These are phyloP conservation scores for Paraplagusia blochii DNA, from an alignment of 2,113 vertebrate species.

Conservation along the genomic window DNA sequence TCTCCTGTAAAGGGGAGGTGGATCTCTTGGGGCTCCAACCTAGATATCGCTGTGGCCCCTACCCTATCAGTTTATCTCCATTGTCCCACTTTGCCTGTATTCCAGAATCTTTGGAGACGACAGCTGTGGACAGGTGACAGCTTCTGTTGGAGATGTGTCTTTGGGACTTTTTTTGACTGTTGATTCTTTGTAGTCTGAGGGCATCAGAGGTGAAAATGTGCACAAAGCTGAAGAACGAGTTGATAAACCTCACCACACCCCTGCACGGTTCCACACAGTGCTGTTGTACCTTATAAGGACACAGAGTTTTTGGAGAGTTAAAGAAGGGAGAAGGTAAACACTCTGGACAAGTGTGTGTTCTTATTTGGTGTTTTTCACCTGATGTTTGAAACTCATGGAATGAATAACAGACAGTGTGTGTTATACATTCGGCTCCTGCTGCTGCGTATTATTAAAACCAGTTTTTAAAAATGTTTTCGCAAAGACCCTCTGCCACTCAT, in stretches of 20 bases:
- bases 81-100: too few relatives aligned
- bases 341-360: not conserved
- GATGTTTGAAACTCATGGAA: constrained; percentile 21
- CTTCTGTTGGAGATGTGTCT: too few relatives aligned
- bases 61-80: too few relatives aligned
- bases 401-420: constrained; percentile 16
- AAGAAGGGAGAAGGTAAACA: not conserved
- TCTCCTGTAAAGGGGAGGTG: too few relatives aligned
- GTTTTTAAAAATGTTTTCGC: not conserved
- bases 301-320: constrained; percentile 22
- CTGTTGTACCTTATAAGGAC: constrained; percentile 47
- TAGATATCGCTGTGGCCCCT: too few relatives aligned
- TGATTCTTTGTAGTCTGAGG: constrained; percentile 2
- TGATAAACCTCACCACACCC: constrained; percentile 29
- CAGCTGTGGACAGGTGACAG: too few relatives aligned
- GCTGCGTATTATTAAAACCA: constrained; percentile 14
- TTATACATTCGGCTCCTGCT: constrained; percentile 17
- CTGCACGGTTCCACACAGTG: constrained; percentile 13
- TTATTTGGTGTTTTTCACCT: constrained; percentile 29
- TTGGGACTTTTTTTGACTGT: too few relatives aligned
- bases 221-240: constrained; percentile 21
- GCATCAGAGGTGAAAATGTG: constrained; percentile 16
- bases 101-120: too few relatives aligned
- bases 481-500: constrained; percentile 12
- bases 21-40: too few relatives aligned